Conservation (phyloP, 2,797 vertebrate species). For the Amazonetta brasiliensis region DNA sequence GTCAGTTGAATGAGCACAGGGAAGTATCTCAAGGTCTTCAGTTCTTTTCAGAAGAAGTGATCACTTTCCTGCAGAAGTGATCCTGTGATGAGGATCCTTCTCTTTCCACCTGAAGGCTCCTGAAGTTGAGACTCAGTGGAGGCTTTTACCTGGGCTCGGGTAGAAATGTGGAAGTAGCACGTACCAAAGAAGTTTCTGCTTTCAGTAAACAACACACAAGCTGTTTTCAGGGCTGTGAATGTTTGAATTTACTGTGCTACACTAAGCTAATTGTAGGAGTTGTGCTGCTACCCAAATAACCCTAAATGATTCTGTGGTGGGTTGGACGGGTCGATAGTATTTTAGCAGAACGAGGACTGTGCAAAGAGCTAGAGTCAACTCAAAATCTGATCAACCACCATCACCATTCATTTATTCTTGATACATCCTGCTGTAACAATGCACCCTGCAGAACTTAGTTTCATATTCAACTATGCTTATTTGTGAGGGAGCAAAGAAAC, state of each 20-base stretch:
- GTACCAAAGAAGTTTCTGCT: not conserved
- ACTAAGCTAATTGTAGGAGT: not conserved
- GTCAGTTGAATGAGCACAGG: not conserved
- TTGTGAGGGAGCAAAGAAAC: not conserved
- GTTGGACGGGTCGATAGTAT: not conserved
- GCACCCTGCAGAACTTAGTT: not conserved
- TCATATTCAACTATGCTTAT: not conserved
- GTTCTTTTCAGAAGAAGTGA: too few relatives aligned
- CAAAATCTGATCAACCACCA: not conserved
- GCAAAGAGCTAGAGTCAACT: not conserved
- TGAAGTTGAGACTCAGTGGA: rapidly evolving
- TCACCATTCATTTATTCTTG: not conserved
- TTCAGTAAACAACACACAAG: rapidly evolving
- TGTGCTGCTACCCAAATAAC: too few relatives aligned
- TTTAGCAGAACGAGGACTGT: not conserved
- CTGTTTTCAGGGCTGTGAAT: not conserved
- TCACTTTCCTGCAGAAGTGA: too few relatives aligned
- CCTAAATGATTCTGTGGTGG: not conserved
- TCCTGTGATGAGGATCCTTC: not conserved
- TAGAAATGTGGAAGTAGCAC: not conserved
- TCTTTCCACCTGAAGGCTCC: not conserved
- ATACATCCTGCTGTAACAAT: not conserved
- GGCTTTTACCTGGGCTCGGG: not conserved
- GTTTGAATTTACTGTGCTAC: not conserved
- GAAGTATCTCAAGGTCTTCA: not conserved